Base-by-base conservation (phyloP, 2,797 vertebrate species). In the Synaphobranchus kaupii region DNA sequence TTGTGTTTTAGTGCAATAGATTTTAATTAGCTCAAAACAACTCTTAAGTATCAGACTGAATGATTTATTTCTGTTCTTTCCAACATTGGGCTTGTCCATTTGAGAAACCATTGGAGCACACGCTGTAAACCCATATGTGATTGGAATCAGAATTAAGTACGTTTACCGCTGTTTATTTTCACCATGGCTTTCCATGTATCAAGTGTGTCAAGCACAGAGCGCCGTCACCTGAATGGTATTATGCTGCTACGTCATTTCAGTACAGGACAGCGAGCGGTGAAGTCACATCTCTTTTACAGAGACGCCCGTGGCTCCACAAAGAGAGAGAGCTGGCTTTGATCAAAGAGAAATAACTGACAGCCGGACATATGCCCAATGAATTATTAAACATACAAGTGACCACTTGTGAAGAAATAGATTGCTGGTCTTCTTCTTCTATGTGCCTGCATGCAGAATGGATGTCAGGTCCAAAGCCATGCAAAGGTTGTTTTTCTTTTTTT, bases 331-430 rank as follows among this genome's bases (percentile, higher is more conserved):
- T 87, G 86, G 90, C 89, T 90, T 89, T 95, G 95, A 96, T 96
- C 95, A 96, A 96, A 96, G 95, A 56, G 1, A 89, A 89, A 88
- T 89, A 89, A 93, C 92, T 94, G 95, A 95, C 95, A 94, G 94
- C 93, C 95, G 90, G 93, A 95, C 95, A 95, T 95, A 95, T 96
- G 95, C 94, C 86, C 90, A 87, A 96, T 96, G 91, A 96, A 96
- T 95, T 95, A 96, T 96, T 95, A 92, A 95, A 95, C 93, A 92
- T 95, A 94, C 93, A 94, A 95, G 94, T 96, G 95, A 96, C 95
- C 95, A 89, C 92, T 94, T 94, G 92, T 93, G 93, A 95, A 91
- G 93, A 92, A 94, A 94, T 94, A 95, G 94, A 95, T 95, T 94
- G 91, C 95, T 89, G 92, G 93, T 92, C 93, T 94, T 94, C 94